Evolutionary conservation across 1,140 invertebrate genomes (phyloP).

Genomic region (Tetramorium simillimum): DNA sequence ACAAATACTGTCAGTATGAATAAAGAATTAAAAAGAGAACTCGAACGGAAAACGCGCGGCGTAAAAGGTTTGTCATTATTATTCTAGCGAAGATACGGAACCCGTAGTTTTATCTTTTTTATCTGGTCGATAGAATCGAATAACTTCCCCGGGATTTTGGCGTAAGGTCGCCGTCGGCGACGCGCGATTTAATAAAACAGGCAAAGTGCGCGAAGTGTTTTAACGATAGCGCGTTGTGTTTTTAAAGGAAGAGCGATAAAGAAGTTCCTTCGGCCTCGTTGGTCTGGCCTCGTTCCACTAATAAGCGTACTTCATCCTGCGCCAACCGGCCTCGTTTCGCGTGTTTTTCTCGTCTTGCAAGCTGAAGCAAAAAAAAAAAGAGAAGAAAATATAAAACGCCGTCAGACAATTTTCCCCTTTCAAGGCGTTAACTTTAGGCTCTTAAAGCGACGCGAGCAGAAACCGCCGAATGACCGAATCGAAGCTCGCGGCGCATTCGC

Average conservation of each 20-base stretch:
- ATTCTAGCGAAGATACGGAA: not conserved
- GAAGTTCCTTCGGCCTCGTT: slow-evolving; percentile 62
- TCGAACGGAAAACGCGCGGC: not conserved
- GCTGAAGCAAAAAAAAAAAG: slow-evolving; percentile 15
- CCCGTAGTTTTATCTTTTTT: not conserved
- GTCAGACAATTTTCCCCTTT: slow-evolving; percentile 43
- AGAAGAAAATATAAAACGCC: not conserved
- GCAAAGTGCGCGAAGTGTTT: not conserved
- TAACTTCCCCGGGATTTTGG: not conserved
- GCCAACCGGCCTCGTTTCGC: slow-evolving; percentile 63
- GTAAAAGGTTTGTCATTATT: not conserved
- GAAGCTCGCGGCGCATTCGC: slow-evolving; percentile 18
- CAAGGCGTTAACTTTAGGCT: slow-evolving; percentile 25
- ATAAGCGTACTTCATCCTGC: slow-evolving; percentile 56
- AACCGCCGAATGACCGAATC: slow-evolving; percentile 27
- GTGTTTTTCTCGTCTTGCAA: slow-evolving; percentile 62
- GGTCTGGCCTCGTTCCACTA: slow-evolving; percentile 64
- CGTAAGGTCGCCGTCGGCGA: not conserved
- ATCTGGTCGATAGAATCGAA: not conserved
- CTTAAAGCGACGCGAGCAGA: slow-evolving; percentile 36
- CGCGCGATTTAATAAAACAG: slow-evolving; percentile 26
- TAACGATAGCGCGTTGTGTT: slow-evolving; percentile 27
- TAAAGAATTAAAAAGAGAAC: not conserved
- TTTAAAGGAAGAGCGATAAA: slow-evolving; percentile 64
- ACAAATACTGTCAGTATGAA: not conserved